These are phyloP conservation scores for Atta texana DNA, from an alignment of 1,140 invertebrate species.

Conservation along the genomic window DNA sequence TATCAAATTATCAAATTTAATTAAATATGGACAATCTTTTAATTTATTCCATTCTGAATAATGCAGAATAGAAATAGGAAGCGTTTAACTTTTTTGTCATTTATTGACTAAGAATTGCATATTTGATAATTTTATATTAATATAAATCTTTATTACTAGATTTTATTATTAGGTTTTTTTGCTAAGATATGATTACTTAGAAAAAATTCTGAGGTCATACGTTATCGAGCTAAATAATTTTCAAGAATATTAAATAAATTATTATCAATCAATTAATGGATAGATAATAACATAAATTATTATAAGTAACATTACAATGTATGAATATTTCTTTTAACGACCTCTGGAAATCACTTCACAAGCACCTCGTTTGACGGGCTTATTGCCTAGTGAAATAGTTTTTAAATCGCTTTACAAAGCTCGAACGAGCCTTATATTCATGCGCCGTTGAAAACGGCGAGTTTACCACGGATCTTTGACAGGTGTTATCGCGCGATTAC, in stretches of 20 bases:
- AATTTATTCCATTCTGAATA: not conserved
- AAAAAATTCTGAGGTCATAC: not conserved
- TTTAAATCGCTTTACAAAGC: slow-evolving; percentile 48
- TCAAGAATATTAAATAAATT: not conserved
- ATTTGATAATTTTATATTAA: slow-evolving; percentile 2
- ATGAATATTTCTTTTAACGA: not conserved
- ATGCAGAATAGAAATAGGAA: not conserved
- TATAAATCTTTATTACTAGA: not conserved
- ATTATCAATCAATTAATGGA: not conserved
- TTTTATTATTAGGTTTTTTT: not conserved
- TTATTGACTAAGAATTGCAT: not conserved
- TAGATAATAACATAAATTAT: too few species aligned
- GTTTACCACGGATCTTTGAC: slow-evolving; percentile 57
- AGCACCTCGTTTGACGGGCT: not conserved
- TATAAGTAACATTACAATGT: too few species aligned
- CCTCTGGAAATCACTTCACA: not conserved
- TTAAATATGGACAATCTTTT: not conserved
- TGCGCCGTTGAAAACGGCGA: slow-evolving; percentile 47
- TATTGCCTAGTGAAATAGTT: slow-evolving; percentile 7
- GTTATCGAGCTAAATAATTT: slow-evolving; percentile 2
- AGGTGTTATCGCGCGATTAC: slow-evolving; percentile 70
- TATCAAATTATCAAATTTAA: not conserved
- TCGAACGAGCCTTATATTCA: slow-evolving; percentile 60
- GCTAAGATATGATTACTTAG: not conserved
- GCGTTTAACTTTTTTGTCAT: not conserved